Evolutionary conservation across 2,797 vertebrate species (phyloP).

Genomic region (Eremophila alpestris): DNA sequence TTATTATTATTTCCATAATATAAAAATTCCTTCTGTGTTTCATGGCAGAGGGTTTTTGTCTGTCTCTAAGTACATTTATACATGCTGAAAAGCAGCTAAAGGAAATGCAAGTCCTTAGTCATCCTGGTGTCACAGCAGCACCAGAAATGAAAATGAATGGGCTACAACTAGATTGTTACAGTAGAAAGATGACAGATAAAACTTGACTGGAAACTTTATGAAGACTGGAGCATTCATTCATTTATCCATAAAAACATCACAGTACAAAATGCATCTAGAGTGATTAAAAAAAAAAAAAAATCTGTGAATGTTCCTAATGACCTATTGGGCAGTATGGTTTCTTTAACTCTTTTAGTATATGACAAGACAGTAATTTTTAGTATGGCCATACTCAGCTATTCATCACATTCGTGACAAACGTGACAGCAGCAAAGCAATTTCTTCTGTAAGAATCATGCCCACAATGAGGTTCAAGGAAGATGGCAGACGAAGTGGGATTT

Average conservation of each 20-base stretch:
- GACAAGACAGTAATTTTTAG: background rate
- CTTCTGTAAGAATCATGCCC: background rate
- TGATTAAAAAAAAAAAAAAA: background rate
- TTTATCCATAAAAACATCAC: background rate
- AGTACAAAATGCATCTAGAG: background rate
- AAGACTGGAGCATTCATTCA: background rate
- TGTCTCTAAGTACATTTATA: background rate
- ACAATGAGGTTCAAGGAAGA: fast-evolving
- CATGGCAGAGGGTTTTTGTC: background rate
- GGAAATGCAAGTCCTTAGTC: background rate
- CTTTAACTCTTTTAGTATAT: background rate
- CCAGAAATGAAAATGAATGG: background rate
- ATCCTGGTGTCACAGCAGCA: background rate
- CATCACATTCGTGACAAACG: background rate
- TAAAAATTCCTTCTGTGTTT: background rate
- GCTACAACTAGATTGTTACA: background rate
- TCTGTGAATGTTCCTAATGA: background rate
- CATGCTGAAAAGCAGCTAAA: background rate
- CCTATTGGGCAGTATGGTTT: background rate
- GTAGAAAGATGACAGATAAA: background rate
- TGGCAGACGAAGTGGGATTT: background rate
- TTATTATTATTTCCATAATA: conserved; percentile 7
- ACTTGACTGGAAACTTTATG: background rate
- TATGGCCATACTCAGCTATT: background rate
- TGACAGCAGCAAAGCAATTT: background rate